phyloP scores from a whole-genome alignment of 2,888 invertebrate species.

The Drosophila sordidula region DNA sequence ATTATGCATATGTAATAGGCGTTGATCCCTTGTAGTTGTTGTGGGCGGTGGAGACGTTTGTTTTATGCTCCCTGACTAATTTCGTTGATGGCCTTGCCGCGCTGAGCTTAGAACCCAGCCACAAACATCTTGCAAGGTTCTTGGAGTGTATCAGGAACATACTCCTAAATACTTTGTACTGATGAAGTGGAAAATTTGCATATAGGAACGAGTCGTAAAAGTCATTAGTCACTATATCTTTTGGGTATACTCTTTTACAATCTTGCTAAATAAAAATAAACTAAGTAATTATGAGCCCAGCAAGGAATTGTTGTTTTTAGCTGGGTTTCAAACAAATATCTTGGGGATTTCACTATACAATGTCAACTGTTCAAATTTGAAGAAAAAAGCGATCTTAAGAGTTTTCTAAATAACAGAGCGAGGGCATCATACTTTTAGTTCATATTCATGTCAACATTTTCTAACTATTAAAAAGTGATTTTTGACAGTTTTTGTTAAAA shows the following conservation, averaged over 20 bases:
- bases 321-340: too few species aligned
- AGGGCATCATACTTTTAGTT: too few species aligned
- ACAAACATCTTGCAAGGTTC: not conserved
- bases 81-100: constrained; percentile 43
- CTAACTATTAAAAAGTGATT: too few species aligned
- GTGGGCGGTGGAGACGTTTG: constrained; percentile 44
- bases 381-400: too few species aligned
- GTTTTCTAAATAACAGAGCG: too few species aligned
- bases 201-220: constrained; percentile 9
- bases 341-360: too few species aligned
- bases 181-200: constrained; percentile 2
- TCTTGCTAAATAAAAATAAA: too few species aligned
- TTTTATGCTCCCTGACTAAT: constrained; percentile 51
- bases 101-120: constrained; percentile 2
- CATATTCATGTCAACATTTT: too few species aligned
- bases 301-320: too few species aligned
- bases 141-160: not conserved
- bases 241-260: not conserved
- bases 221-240: constrained; percentile 4
- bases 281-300: too few species aligned
- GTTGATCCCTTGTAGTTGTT: constrained; percentile 13
- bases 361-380: too few species aligned
- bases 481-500: too few species aligned
- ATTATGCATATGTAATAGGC: constrained; percentile 49
- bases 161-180: constrained; percentile 1